Conservation (phyloP, 1,140 invertebrate genomes). For the Apis dorsata region DNA sequence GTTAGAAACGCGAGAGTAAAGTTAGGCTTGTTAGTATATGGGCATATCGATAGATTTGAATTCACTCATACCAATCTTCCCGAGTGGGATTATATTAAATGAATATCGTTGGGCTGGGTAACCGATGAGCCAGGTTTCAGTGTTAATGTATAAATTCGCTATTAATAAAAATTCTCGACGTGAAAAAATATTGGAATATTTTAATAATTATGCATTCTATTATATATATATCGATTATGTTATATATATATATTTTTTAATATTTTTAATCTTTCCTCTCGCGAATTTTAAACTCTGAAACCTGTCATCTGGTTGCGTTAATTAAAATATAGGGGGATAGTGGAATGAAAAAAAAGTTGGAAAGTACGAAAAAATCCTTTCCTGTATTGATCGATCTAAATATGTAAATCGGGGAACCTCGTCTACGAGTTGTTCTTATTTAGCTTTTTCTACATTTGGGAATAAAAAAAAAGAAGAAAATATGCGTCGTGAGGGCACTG, state of each 20-base stretch:
- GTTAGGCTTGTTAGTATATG: conserved; percentile 12
- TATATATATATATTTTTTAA: too few species aligned
- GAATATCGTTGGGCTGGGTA: conserved; percentile 6
- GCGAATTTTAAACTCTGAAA: background rate
- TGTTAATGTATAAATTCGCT: background rate
- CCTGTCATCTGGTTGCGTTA: background rate
- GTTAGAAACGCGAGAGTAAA: background rate
- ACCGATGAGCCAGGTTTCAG: background rate
- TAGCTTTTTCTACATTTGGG: conserved; percentile 33
- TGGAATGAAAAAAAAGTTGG: conserved; percentile 53
- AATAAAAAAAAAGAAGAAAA: conserved; percentile 17
- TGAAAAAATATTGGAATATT: too few species aligned
- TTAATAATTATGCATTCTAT: too few species aligned
- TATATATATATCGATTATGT: too few species aligned
- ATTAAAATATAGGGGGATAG: conserved; percentile 6
- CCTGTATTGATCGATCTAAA: conserved; percentile 51
- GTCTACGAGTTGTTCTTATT: conserved; percentile 35
- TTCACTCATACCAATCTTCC: conserved; percentile 33
- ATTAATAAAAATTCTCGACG: background rate
- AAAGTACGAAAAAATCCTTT: conserved; percentile 56
- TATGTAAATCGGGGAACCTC: conserved; percentile 34
- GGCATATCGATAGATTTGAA: too few species aligned
- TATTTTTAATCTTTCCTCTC: too few species aligned
- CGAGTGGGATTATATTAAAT: conserved; percentile 14
- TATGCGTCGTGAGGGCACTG: conserved; percentile 29